Evolutionary conservation across 1,140 invertebrate species (phyloP), one percentile per base, ranked within the genome.

Genomic region (Cylas formicarius): DNA sequence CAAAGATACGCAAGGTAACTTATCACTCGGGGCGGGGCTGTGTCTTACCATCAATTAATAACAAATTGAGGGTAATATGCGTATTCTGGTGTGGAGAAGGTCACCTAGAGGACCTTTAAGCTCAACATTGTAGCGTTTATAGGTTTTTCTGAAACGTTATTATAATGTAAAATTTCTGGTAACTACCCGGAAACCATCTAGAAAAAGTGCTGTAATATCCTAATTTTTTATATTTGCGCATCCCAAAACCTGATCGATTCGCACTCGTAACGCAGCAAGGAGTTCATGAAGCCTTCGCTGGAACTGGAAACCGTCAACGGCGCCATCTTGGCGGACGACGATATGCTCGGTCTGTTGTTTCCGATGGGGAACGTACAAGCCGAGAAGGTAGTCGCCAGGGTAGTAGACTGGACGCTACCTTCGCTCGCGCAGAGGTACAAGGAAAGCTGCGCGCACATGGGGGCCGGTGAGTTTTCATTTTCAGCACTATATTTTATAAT

Each of bases 301-400:
- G 76, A 75, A 42, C 55, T 83, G 1, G 72, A 77, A 61, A 82
- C 80, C 3, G 71, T 71, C 45, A 80, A 78, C 56, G 80, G 80
- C 2, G 80, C 78, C 7, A 71, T 81, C 13, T 68, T 81, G 8
- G 73, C 73, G 10, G 75, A 81, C 39, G 73, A 76, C 3, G 81
- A 83, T 63, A 67, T 76, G 0, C 49, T 82, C 1, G 74, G 68
- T 57, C 54, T 76, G 17, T 66, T 78, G 0, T 67, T 80, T 2
- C 67, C 72, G 0, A 67, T 74, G 0, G 71, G 74, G 4, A 38
- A 33, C 5, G 44, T 44, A 1, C 53, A 55, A 44, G 52, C 54
- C 1, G 62, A 65, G 33, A 74, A 79, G 56, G 64, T 82, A 1
- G 57, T 73, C 35, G 77, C 75, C 6, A 72, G 68, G 33, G 72